Evolutionary conservation across 2,113 vertebrate species (phyloP), one percentile per base, ranked within the genome.

Genomic region (Poeciliopsis occidentalis): DNA sequence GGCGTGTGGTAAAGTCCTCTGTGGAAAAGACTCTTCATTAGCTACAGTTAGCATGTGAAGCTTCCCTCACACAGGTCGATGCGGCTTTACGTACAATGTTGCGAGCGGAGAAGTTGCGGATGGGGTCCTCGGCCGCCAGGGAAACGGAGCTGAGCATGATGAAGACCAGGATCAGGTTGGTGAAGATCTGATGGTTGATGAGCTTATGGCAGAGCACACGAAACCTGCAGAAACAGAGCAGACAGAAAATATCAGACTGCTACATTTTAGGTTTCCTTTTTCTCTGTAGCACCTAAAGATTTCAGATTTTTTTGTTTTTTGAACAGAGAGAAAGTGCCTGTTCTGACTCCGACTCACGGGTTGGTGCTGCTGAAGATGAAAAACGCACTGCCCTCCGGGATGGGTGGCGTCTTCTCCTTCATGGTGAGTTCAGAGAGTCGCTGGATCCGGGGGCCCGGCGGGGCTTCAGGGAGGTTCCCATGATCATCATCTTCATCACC

Each of bases 101-200:
- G 88, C 98, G 94, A 84, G 97, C 96, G 37, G 98, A 99, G 85
- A 95, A 95, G 90, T 95, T 99, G 75, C 98, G 95, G 83, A 99
- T 99, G 60, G 98, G 98, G 81, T 99, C 98, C 84, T 99, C 98
- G 0, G 98, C 98, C 6, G 98, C 98, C 47, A 99, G 93, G 69
- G 98, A 99, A 3, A 97, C 96, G 0, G 97, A 99, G 92, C 98
- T 99, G 80, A 99, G 96, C 98, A 99, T 99, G 93, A 99, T 99
- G 95, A 99, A 99, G 87, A 99, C 95, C 2, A 99, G 95, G 92
- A 99, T 99, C 86, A 99, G 96, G 93, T 99, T 99, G 91, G 98
- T 99, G 91, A 99, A 99, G 91, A 99, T 95, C 88, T 98, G 97
- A 83, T 99, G 98, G 94, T 99, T 98, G 92, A 98, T 99, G 78